Evolutionary conservation across 53 echinoderm and acorn worm genomes (phyloP).

Genomic region (Mesocentrotus franciscanus): DNA sequence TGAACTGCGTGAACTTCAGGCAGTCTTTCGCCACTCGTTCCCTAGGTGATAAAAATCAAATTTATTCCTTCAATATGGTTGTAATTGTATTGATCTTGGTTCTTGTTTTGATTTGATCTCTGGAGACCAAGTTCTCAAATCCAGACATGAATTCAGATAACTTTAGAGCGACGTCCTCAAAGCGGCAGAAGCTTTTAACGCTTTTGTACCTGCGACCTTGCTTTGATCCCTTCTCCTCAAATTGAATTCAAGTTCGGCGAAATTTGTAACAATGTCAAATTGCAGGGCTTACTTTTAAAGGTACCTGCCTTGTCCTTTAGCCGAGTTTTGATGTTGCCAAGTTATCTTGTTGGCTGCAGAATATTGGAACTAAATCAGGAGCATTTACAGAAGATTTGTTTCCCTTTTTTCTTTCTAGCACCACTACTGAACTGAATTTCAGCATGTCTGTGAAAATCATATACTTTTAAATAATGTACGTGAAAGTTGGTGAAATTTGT

Average conservation of each 20-base stretch:
- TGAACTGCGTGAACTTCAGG: background rate
- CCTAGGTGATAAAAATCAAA: background rate
- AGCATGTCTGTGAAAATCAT: too few species aligned
- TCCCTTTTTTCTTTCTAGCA: too few species aligned
- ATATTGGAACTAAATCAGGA: too few species aligned
- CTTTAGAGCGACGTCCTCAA: background rate
- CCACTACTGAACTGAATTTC: too few species aligned
- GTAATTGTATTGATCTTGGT: conserved; percentile 40
- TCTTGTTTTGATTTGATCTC: conserved; percentile 22
- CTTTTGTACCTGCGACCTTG: background rate
- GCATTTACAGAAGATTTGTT: too few species aligned
- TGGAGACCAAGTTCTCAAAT: background rate
- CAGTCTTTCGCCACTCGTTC: background rate
- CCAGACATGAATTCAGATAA: background rate
- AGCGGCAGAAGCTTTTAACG: background rate
- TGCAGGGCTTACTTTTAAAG: background rate
- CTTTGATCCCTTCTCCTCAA: background rate
- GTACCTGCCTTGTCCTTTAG: background rate
- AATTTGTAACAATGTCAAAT: conserved; percentile 33
- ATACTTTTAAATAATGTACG: too few species aligned
- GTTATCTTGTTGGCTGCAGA: background rate
- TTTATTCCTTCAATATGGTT: conserved; percentile 8
- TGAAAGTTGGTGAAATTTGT: too few species aligned
- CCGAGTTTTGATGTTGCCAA: background rate
- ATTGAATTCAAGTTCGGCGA: background rate